phyloP scores from a whole-genome alignment of 1,140 invertebrate genomes.

The Conus betulinus region DNA sequence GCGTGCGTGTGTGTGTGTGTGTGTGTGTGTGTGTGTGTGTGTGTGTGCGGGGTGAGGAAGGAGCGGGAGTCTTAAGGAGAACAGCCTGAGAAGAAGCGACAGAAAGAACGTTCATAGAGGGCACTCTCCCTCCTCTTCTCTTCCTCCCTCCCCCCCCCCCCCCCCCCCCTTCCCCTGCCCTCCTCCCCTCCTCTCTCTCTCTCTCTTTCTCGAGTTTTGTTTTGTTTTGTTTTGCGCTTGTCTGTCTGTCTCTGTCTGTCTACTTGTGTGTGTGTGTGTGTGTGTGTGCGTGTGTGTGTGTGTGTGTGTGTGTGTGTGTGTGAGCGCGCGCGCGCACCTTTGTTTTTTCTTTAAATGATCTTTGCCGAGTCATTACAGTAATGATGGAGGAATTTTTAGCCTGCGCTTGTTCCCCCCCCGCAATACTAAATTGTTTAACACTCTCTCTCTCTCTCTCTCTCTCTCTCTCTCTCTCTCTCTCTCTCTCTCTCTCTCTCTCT shows the following conservation, averaged over 20 bases:
- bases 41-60: too few species aligned
- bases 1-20: too few species aligned
- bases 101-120: too few species aligned
- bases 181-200: background rate
- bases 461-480: slow-evolving; percentile 15
- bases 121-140: background rate
- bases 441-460: background rate
- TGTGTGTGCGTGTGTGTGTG: too few species aligned
- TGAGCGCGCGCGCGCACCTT: background rate
- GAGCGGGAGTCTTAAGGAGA: too few species aligned
- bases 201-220: background rate
- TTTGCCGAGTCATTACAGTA: too few species aligned
- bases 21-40: too few species aligned
- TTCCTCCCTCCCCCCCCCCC: background rate
- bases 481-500: slow-evolving; percentile 1
- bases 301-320: too few species aligned
- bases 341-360: background rate
- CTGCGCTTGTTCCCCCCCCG: background rate
- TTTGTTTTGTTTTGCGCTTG: background rate
- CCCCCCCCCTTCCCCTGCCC: background rate
- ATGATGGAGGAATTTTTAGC: too few species aligned
- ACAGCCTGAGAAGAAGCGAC: too few species aligned
- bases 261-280: background rate
- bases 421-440: background rate
- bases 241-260: background rate